A percentile compares a stretch with the other conserved stretches of the same genome.
These are phyloP conservation scores for Salvelinus fontinalis DNA, from an alignment of 2,113 vertebrate species.

Conservation along the genomic window DNA sequence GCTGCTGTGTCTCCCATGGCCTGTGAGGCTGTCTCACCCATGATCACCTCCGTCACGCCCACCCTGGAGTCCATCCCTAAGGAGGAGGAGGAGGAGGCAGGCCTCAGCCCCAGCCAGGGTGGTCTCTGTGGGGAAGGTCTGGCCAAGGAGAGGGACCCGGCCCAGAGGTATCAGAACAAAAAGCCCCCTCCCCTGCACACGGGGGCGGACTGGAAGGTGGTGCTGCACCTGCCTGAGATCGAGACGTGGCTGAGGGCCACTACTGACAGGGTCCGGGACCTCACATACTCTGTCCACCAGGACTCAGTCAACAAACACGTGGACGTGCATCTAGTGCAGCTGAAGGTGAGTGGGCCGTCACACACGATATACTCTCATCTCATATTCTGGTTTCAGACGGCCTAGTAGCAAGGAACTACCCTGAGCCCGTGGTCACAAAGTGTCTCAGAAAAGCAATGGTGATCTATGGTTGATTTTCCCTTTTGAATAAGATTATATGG, in stretches of 20 bases:
- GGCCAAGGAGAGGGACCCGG: slow-evolving; percentile 68
- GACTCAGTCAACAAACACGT: slow-evolving; percentile 87
- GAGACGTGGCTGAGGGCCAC: slow-evolving; percentile 93
- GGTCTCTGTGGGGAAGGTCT: slow-evolving; percentile 51
- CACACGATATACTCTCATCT: neutral
- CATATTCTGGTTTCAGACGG: neutral
- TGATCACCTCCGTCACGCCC: slow-evolving; percentile 87
- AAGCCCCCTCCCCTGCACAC: slow-evolving; percentile 93
- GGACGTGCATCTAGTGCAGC: slow-evolving; percentile 93
- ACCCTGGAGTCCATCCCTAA: slow-evolving; percentile 69
- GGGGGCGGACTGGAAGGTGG: slow-evolving; percentile 95
- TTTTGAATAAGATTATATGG: too few relatives aligned
- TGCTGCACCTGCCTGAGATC: slow-evolving; percentile 94
- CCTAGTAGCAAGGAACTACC: too few relatives aligned
- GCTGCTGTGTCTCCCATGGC: slow-evolving; percentile 79
- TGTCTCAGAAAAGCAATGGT: too few relatives aligned
- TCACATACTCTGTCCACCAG: slow-evolving; percentile 91
- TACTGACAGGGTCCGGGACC: slow-evolving; percentile 86
- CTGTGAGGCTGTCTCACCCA: slow-evolving; percentile 81
- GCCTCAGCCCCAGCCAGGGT: slow-evolving; percentile 54
- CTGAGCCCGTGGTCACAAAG: too few relatives aligned
- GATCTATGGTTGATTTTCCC: too few relatives aligned
- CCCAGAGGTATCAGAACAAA: slow-evolving; percentile 72
- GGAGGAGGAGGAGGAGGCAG: slow-evolving; percentile 24
- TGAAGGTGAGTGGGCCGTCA: slow-evolving; percentile 83